These are phyloP conservation scores for Tragelaphus buxtoni DNA, from an alignment of 2,113 vertebrate species.

Conservation along the genomic window DNA sequence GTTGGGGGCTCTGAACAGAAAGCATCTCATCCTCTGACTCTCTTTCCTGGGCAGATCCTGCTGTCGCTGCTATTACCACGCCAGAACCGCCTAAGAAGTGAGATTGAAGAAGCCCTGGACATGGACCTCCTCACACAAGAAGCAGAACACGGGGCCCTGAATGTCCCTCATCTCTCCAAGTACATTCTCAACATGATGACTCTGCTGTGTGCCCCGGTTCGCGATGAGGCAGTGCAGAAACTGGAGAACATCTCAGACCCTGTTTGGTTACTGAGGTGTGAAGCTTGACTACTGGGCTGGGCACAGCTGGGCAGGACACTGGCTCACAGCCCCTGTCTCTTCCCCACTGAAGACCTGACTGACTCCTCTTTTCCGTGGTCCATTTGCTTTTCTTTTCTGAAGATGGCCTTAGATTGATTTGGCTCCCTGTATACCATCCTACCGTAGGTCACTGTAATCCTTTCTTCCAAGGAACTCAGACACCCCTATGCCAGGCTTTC, in stretches of 20 bases:
- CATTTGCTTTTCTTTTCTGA: neutral
- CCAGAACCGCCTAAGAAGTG: constrained; percentile 76
- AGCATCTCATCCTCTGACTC: neutral
- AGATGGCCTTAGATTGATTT: neutral
- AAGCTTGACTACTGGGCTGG: neutral
- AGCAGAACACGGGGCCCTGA: constrained; percentile 74
- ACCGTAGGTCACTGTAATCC: neutral
- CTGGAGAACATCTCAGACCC: constrained; percentile 76
- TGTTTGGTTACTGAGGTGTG: constrained; percentile 81
- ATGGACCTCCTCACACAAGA: constrained; percentile 77
- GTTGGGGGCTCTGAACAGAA: neutral
- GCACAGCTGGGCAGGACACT: neutral
- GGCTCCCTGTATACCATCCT: neutral
- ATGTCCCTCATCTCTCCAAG: constrained; percentile 73
- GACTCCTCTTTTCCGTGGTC: neutral
- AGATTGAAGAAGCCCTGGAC: constrained; percentile 81
- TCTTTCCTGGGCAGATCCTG: constrained; percentile 73
- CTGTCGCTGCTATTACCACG: constrained; percentile 78
- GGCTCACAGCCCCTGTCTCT: neutral
- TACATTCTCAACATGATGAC: constrained; percentile 80
- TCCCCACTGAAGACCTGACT: neutral
- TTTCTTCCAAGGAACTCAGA: neutral
- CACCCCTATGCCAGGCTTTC: neutral
- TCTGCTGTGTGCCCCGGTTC: constrained; percentile 78
- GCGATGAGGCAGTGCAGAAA: constrained; percentile 77